Evolutionary conservation across 1,140 invertebrate species (phyloP).

Genomic region (Maniola jurtina): DNA sequence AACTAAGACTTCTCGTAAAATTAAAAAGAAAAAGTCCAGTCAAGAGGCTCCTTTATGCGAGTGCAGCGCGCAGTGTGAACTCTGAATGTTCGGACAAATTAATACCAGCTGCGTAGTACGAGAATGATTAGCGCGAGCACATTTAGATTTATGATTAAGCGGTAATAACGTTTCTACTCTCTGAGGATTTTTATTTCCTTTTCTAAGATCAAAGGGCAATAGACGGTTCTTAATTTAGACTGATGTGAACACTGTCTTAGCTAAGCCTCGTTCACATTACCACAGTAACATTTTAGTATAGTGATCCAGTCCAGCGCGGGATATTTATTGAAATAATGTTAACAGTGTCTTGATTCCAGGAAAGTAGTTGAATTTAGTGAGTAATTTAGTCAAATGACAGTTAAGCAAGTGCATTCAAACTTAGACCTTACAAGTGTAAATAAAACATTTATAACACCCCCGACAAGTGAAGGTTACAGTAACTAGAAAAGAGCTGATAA

Average conservation of each 20-base stretch:
- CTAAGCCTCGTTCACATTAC: not conserved
- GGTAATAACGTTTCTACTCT: slow-evolving; percentile 37
- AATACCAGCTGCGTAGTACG: slow-evolving; percentile 57
- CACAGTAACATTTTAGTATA: too few species aligned
- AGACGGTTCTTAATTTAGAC: slow-evolving; percentile 31
- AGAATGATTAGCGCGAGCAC: slow-evolving; percentile 59
- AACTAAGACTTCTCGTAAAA: not conserved
- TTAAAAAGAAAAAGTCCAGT: slow-evolving; percentile 19
- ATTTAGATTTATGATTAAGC: slow-evolving; percentile 66
- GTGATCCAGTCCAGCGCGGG: too few species aligned
- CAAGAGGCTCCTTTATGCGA: slow-evolving; percentile 26
- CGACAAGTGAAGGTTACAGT: too few species aligned
- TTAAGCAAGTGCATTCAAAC: too few species aligned
- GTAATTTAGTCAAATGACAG: too few species aligned
- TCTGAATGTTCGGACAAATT: slow-evolving; percentile 60
- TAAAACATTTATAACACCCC: too few species aligned
- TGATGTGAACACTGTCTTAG: slow-evolving; percentile 16
- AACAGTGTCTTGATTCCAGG: too few species aligned
- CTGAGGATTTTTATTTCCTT: slow-evolving; percentile 31
- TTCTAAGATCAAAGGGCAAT: slow-evolving; percentile 34
- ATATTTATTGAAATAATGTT: too few species aligned
- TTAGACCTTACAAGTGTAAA: not conserved
- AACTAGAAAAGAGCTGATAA: too few species aligned
- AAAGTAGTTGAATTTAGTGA: too few species aligned
- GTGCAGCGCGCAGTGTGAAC: slow-evolving; percentile 45